Evolutionary conservation across 2,113 vertebrate genomes (phyloP).

Genomic region (Apaloderma vittatum): DNA sequence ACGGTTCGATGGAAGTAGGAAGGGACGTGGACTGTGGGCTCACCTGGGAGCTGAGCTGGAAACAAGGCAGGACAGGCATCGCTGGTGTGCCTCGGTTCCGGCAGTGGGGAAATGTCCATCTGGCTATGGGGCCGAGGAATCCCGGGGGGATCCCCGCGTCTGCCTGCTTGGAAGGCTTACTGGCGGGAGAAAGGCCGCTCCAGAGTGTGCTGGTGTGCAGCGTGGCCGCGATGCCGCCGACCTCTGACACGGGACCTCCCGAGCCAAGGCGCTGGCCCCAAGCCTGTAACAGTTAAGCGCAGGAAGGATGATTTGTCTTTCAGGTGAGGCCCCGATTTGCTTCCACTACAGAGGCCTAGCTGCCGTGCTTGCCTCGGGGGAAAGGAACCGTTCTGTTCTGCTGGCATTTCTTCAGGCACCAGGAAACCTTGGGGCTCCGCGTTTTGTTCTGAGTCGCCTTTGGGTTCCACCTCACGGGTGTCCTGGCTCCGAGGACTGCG

Average conservation of each 20-base stretch:
- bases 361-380: neutral
- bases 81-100: rapidly evolving
- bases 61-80: rapidly evolving
- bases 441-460: rapidly evolving
- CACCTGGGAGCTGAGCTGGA: neutral
- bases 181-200: rapidly evolving
- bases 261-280: rapidly evolving
- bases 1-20: neutral
- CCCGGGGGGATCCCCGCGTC: rapidly evolving
- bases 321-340: neutral
- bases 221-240: rapidly evolving
- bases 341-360: neutral
- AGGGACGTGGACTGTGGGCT: rapidly evolving
- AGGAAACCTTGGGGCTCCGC: neutral
- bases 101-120: rapidly evolving
- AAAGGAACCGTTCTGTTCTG: neutral
- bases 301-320: neutral
- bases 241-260: neutral
- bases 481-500: neutral
- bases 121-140: neutral
- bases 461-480: neutral
- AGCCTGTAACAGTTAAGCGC: neutral
- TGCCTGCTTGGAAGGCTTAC: neutral
- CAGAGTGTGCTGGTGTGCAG: neutral
- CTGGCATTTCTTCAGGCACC: neutral